Evolutionary conservation across 2,113 vertebrate genomes (phyloP), one percentile per base, ranked within the genome.

Genomic region (Talpa occidentalis): DNA sequence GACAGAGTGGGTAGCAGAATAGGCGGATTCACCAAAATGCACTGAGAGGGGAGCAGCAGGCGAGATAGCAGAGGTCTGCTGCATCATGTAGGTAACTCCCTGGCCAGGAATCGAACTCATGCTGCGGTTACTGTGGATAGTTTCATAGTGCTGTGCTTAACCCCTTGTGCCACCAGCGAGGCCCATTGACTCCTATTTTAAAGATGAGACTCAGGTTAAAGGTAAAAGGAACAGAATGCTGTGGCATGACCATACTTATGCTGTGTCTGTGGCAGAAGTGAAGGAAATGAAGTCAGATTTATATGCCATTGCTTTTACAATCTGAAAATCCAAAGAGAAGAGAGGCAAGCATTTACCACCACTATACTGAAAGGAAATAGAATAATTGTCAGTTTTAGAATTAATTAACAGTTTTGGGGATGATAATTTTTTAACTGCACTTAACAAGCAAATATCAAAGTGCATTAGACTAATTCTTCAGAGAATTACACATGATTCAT

Each of bases 391-490:
- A 49, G 52, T 69, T 70, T 92, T 85, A 56, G 26, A 52, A 52
- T 86, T 80, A 70, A 74, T 70, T 52, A 80, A 62, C 67, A 69
- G 35, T 81, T 80, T 85, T 5, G 24, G 19, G 28, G 22, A 64
- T 52, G 56, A 21, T 80, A 47, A 77, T 86, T 94, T 91, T 59
- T 47, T 85, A 77, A 42, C 37, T 67, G 26, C 12, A 35, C 11
- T 37, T 85, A 87, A 52, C 80, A 77, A 28, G 4, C n/a, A 81
- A 81, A 44, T 52, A 90, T 82, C 62, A 60, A 66, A 95, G 59
- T 87, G 17, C 30, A 44, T 93, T 52, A 44, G 42, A 40, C 54
- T 64, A 59, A 73, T 92, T 90, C 76, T 87, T 95, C 69, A 9
- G 26, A 74, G 49, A 77, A n/a, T 78, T 76, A 30, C 28, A 16